These are phyloP conservation scores for Drosophila parabipectinata DNA, from an alignment of 1,140 invertebrate species.

Conservation along the genomic window DNA sequence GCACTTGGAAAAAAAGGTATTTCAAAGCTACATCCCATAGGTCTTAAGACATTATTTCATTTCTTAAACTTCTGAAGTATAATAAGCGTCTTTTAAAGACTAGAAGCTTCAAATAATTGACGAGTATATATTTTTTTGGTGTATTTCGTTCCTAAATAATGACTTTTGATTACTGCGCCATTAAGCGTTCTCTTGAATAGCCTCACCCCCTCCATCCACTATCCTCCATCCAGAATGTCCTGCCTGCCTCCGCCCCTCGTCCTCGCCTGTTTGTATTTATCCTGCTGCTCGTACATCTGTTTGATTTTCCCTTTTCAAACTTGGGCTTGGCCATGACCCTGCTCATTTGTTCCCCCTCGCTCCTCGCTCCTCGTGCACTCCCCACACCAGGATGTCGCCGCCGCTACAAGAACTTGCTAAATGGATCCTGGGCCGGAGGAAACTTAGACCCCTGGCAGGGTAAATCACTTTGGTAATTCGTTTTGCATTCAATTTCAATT, in stretches of 20 bases:
- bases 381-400: conserved; percentile 23
- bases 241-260: not conserved
- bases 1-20: not conserved
- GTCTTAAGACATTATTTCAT: not conserved
- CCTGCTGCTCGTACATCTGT: conserved; percentile 73
- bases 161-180: conserved; percentile 80
- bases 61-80: too few relatives aligned
- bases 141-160: conserved; percentile 61
- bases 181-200: conserved; percentile 60
- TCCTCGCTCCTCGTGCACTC: too few relatives aligned
- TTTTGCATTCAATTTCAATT: conserved; percentile 45
- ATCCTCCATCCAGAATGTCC: not conserved
- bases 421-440: conserved; percentile 24
- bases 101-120: not conserved
- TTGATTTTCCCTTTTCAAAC: conserved; percentile 56
- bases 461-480: conserved; percentile 74
- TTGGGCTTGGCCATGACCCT: conserved; percentile 44
- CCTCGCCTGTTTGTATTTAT: conserved; percentile 10
- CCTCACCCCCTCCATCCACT: not conserved
- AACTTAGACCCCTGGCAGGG: conserved; percentile 31
- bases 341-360: conserved; percentile 8
- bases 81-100: too few relatives aligned
- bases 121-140: not conserved
- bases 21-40: not conserved
- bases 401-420: conserved; percentile 26